Conservation (phyloP, 1,140 invertebrate genomes). For the Cotesia chilonis region DNA sequence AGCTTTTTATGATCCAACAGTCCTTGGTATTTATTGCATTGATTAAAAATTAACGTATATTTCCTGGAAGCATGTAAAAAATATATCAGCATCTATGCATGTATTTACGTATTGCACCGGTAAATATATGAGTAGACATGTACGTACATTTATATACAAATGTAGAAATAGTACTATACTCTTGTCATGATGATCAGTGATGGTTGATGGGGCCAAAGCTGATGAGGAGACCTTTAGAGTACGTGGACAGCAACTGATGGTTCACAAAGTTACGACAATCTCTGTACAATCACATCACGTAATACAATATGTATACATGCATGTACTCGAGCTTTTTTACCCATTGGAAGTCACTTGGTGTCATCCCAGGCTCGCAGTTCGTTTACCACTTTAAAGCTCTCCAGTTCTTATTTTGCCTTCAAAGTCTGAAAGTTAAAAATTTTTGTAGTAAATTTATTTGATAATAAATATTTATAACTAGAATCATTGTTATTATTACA, state of each 20-base stretch:
- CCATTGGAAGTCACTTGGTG: background rate
- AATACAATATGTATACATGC: slow-evolving; percentile 14
- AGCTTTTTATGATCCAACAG: no score
- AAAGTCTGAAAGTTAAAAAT: no score
- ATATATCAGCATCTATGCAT: background rate
- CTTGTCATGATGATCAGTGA: slow-evolving; percentile 17
- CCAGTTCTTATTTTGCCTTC: no score
- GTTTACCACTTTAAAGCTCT: background rate
- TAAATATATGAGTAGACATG: background rate
- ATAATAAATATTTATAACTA: background rate
- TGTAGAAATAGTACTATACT: slow-evolving; percentile 8
- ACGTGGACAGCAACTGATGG: slow-evolving; percentile 13
- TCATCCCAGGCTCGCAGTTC: background rate
- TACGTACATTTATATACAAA: background rate
- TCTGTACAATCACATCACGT: slow-evolving; percentile 18
- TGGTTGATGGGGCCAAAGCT: slow-evolving; percentile 22
- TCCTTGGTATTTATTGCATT: background rate
- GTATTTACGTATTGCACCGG: no score
- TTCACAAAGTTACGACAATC: slow-evolving; percentile 26
- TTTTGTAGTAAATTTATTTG: no score
- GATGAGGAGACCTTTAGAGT: background rate
- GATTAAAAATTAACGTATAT: background rate
- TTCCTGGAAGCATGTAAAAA: background rate
- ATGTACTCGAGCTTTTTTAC: slow-evolving; percentile 4
- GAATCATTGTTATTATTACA: background rate